Percentiles rank a stretch among this genome's conserved stretches.
Conservation (phyloP, 2,888 invertebrate species). For the Pogonocherus hispidulus region DNA sequence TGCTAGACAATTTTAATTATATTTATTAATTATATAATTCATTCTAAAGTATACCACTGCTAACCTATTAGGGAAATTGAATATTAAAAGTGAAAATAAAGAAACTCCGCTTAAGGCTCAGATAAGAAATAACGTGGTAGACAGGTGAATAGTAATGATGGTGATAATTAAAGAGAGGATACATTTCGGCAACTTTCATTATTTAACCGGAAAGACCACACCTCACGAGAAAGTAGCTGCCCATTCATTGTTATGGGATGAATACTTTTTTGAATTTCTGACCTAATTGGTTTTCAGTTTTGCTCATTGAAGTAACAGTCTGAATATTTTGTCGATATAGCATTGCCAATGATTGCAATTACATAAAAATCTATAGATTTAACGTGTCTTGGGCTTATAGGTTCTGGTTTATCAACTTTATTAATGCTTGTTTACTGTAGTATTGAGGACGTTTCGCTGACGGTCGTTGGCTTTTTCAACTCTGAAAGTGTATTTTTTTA, state of each 20-base stretch:
- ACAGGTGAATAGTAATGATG: conserved; percentile 26
- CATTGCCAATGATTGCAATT: too few species aligned
- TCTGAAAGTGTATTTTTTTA: too few species aligned
- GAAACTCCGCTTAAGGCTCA: conserved; percentile 9
- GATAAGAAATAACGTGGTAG: conserved; percentile 5
- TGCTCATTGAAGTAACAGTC: background rate
- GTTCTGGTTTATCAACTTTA: too few species aligned
- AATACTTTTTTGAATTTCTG: conserved; percentile 5
- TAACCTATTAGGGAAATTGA: background rate
- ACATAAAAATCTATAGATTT: too few species aligned
- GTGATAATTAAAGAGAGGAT: conserved; percentile 31
- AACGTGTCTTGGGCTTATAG: too few species aligned
- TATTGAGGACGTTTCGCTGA: too few species aligned
- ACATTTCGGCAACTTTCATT: conserved; percentile 49
- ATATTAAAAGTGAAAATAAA: conserved; percentile 26
- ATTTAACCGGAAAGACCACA: conserved; percentile 47
- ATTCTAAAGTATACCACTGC: background rate
- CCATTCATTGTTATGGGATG: conserved; percentile 32
- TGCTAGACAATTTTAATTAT: background rate
- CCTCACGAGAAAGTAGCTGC: conserved; percentile 43
- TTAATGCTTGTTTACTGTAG: too few species aligned
- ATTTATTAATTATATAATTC: too few species aligned
- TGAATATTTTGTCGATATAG: too few species aligned
- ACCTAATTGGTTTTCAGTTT: conserved; percentile 21
- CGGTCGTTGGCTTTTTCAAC: too few species aligned